These are phyloP conservation scores for Rhopalosiphum maidis DNA, from an alignment of 1,140 invertebrate species.

Conservation along the genomic window DNA sequence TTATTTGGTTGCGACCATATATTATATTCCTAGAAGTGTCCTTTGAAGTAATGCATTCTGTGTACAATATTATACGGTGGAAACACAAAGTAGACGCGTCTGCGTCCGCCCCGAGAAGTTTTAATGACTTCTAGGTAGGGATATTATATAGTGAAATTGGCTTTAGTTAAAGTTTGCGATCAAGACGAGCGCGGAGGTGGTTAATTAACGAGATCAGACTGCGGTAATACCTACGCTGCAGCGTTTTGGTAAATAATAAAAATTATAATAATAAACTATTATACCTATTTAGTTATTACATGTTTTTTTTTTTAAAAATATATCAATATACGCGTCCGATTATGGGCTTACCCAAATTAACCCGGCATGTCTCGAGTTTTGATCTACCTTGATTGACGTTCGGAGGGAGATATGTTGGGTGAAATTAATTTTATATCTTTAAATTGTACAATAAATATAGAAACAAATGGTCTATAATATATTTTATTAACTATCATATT, in stretches of 20 bases:
- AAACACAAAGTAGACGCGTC: neutral
- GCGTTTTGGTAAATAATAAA: conserved; percentile 26
- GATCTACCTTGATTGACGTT: neutral
- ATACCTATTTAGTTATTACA: neutral
- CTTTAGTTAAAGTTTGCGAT: conserved; percentile 10
- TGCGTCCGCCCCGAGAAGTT: neutral
- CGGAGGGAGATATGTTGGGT: no score
- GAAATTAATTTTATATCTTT: neutral
- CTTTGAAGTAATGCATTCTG: neutral
- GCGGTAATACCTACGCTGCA: neutral
- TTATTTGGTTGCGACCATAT: neutral
- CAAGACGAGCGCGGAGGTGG: neutral
- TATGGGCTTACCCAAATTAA: neutral
- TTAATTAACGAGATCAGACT: conserved; percentile 35
- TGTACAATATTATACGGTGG: neutral
- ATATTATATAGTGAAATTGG: conserved; percentile 3
- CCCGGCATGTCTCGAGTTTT: neutral
- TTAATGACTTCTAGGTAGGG: conserved; percentile 30
- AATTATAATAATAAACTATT: neutral
- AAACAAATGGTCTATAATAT: neutral
- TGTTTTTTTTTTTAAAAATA: neutral
- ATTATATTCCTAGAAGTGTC: neutral
- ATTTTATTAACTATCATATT: neutral
- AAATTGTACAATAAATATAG: neutral
- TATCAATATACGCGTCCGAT: neutral